Evolutionary conservation across 2,888 invertebrate species (phyloP), one percentile per base, ranked within the genome.

Genomic region (Amiota communis): DNA sequence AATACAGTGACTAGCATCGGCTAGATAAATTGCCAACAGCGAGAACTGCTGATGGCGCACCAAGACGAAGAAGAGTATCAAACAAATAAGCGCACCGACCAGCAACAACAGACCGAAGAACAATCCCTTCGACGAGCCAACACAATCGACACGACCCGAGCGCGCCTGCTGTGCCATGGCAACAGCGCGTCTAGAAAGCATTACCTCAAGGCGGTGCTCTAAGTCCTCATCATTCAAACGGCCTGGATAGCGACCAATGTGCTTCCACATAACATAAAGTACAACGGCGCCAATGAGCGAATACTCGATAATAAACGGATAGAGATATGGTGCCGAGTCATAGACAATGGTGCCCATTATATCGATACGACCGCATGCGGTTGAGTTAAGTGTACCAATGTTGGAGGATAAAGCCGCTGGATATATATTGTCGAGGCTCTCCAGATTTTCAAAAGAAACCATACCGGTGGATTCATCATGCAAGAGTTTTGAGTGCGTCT

Each of bases 261-360:
- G 96, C 88, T 96, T 95, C 98, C 98, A 98, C 96, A 98, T 98
- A 71, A 97, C 96, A 89, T 97, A 98, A 85, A 98, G 94, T 57
- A 98, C 97, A 70, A 97, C 97, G 69, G 98, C 97, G 20, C 97
- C 97, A 86, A 98, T 97, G 78, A 98, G 91, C 77, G 97, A 97
- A 91, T 98, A 98, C 89, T 98, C 97, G 85, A 98, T 96, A 86
- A 97, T 97, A 90, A 98, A 98, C 0, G 98, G 98, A 90, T 96
- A 98, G 70, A 98, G 92, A 89, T 97, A 98, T 0, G 98, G 98
- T 11, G 98, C 96, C 0, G 98, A 95, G 87, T 97, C 97, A 84
- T 95, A 93, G 10, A 97, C 97, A 82, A 97, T 97, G 67, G 94
- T 95, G 63, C 97, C 97, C 97, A 97, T 97, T 84, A 96, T 97